A percentile compares a stretch with the other conserved stretches of the same genome.
Conservation (phyloP, 2,888 invertebrate genomes). For the Epsilonema sp. region DNA sequence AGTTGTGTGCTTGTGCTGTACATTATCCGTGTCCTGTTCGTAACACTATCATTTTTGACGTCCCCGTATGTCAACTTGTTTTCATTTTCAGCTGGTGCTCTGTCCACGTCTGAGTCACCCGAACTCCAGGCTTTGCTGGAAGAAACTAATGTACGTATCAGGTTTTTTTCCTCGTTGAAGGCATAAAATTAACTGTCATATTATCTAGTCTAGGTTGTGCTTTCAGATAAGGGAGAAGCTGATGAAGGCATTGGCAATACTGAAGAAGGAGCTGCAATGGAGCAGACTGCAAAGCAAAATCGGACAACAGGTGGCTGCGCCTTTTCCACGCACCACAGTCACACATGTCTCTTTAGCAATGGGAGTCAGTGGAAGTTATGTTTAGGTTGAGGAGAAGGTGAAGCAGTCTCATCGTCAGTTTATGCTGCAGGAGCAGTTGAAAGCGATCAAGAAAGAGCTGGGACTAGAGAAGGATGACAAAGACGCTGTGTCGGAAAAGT, state of each 20-base stretch:
- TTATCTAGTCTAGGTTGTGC: too few relatives aligned
- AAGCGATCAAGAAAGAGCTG: conserved; percentile 90
- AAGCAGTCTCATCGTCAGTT: conserved; percentile 95
- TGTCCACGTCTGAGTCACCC: conserved; percentile 58
- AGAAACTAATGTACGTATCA: conserved; percentile 70
- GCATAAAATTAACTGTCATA: too few relatives aligned
- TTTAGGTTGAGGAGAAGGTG: conserved; percentile 92
- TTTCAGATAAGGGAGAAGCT: conserved; percentile 72
- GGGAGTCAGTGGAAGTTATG: too few relatives aligned
- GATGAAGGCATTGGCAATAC: conserved; percentile 62
- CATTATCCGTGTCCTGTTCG: too few relatives aligned
- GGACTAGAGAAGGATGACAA: conserved; percentile 98
- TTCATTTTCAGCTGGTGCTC: conserved; percentile 45
- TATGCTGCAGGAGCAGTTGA: conserved; percentile 88
- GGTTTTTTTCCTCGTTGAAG: too few relatives aligned
- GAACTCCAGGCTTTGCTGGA: conserved; percentile 58
- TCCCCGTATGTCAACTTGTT: neutral
- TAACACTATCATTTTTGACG: too few relatives aligned
- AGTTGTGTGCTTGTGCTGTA: too few relatives aligned
- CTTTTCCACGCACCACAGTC: too few relatives aligned
- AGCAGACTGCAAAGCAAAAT: conserved; percentile 94
- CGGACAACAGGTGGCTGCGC: conserved; percentile 39
- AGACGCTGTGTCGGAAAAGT: conserved; percentile 93
- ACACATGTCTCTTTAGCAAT: too few relatives aligned
- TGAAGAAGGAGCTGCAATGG: conserved; percentile 89